phyloP scores from a whole-genome alignment of 2,888 invertebrate genomes.

The Philonicus albiceps region DNA sequence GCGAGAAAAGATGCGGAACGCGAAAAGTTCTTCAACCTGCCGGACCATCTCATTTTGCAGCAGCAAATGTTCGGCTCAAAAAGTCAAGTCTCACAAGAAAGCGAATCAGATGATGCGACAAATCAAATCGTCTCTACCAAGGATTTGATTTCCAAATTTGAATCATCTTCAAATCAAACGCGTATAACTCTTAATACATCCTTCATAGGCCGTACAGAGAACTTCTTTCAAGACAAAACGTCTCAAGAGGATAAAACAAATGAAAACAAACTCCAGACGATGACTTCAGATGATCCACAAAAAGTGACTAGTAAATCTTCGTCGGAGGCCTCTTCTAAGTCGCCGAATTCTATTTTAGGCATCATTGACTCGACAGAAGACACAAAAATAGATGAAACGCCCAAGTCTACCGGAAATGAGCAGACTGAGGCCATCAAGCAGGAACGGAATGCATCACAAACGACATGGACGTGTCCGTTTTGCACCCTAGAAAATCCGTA shows the following conservation, averaged over 20 bases:
- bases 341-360: neutral
- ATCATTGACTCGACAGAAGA: neutral
- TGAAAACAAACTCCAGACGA: neutral
- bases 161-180: slow-evolving; percentile 52
- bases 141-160: slow-evolving; percentile 71
- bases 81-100: neutral
- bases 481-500: slow-evolving; percentile 70
- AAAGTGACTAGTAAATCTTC: neutral
- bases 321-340: neutral
- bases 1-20: slow-evolving; percentile 53
- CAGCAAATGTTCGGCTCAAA: slow-evolving; percentile 47
- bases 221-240: slow-evolving; percentile 34
- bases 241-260: neutral
- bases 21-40: slow-evolving; percentile 55
- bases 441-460: neutral
- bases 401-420: neutral
- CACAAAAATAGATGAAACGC: neutral
- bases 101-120: slow-evolving; percentile 15
- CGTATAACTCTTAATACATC: slow-evolving; percentile 47
- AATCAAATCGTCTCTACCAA: slow-evolving; percentile 61
- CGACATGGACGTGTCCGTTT: slow-evolving; percentile 68
- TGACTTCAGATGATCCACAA: neutral
- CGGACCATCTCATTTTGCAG: slow-evolving; percentile 46
- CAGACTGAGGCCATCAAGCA: neutral
- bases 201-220: slow-evolving; percentile 46